Evolutionary conservation across 1,140 invertebrate species (phyloP), one percentile per base, ranked within the genome.

Genomic region (Psilanteris sp.): DNA sequence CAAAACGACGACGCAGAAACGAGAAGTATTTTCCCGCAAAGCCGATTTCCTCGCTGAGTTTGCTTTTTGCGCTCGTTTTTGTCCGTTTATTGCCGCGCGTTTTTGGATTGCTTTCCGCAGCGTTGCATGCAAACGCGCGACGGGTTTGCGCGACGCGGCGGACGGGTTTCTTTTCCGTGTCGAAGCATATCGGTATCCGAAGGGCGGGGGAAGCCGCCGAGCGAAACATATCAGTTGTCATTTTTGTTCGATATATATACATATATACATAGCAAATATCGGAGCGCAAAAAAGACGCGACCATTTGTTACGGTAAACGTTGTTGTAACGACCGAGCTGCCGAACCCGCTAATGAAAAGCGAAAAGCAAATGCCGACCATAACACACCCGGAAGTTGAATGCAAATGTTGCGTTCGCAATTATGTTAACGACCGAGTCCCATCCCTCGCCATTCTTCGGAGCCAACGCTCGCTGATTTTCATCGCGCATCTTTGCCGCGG

Each of bases 341-440:
- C 11, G 26, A 43, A 41, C 20, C 34, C 54, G 54, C 14, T 70
- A 39, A 50, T 54, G 46, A 31, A 50, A 54, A 44, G 48, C 29
- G 34, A 39, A 36, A 54, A 54, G 11, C 54, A 66, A 62, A 64
- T 3, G 27, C 16, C 10, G 18, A 41, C n/a, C 39, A 29, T 20
- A 50, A 59, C 29, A 24, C 6, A 43, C 46, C 15, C 46, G 55
- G 54, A 50, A 50, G 39, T 41, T 8, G 20, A 34, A 22, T 26
- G 34, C 41, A 34, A 32, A 61, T 13, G 18, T 29, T 54, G 44
- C 46, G 48, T 54, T 71, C 37, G 27, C 66, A 71, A 67, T 67
- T 67, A 54, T 39, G 36, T 54, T 67, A 67, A 67, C 62, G 50
- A 66, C 6, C 27, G 46, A 13, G 27, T 32, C 27, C 46, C 54